phyloP scores from a whole-genome alignment of 2,797 vertebrate genomes.

The Rhinophrynus dorsalis region DNA sequence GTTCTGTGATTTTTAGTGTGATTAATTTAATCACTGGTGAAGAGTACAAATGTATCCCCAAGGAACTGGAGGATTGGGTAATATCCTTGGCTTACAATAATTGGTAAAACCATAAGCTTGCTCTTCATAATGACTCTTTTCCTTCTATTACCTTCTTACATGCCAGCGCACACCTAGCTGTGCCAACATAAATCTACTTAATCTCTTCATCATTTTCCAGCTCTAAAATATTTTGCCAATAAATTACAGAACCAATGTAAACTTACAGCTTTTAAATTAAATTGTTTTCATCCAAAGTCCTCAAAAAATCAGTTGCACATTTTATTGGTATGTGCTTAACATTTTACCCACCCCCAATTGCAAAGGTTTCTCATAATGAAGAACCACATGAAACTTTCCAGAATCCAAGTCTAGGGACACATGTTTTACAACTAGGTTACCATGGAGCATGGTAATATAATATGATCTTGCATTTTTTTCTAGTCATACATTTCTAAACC shows the following conservation, averaged over 20 bases:
- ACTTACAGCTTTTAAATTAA: slow-evolving; percentile 47
- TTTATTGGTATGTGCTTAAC: slow-evolving; percentile 42
- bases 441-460: slow-evolving; percentile 34
- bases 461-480: slow-evolving; percentile 34
- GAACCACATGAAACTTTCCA: slow-evolving; percentile 46
- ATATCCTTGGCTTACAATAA: slow-evolving; percentile 34
- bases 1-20: background rate
- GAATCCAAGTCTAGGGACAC: slow-evolving; percentile 23
- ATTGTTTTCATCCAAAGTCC: slow-evolving; percentile 40
- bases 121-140: slow-evolving; percentile 39
- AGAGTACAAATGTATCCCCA: background rate
- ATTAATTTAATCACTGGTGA: slow-evolving; percentile 8
- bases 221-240: slow-evolving; percentile 42
- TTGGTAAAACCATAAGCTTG: slow-evolving; percentile 43
- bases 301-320: slow-evolving; percentile 45
- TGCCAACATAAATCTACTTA: slow-evolving; percentile 47
- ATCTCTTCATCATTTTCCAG: slow-evolving; percentile 47
- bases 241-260: slow-evolving; percentile 45
- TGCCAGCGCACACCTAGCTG: slow-evolving; percentile 40
- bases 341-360: slow-evolving; percentile 42
- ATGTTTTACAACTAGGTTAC: slow-evolving; percentile 30
- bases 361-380: slow-evolving; percentile 36
- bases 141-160: slow-evolving; percentile 32
- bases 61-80: slow-evolving; percentile 6
- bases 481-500: slow-evolving; percentile 5